Percentiles rank a stretch among this genome's conserved stretches.
Conservation (phyloP, 1,140 invertebrate species). For the Zaprionus camerounensis region DNA sequence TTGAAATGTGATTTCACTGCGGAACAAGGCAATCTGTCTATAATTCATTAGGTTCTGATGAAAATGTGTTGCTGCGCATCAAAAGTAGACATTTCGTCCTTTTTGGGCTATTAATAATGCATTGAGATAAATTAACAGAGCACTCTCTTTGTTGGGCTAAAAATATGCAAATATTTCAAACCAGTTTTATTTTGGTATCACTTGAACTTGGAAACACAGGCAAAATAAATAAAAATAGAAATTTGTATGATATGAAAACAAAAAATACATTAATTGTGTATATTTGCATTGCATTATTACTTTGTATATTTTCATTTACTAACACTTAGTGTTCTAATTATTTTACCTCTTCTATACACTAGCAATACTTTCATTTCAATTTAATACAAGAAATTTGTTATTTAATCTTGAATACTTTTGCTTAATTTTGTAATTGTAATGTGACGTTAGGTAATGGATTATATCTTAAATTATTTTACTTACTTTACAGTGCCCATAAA, state of each 20-base stretch:
- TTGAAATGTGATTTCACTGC: neutral
- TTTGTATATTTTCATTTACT: too few species aligned
- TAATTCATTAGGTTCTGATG: neutral
- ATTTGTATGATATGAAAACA: neutral
- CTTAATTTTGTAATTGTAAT: too few species aligned
- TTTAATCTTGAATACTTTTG: too few species aligned
- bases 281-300: too few species aligned
- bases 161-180: too few species aligned
- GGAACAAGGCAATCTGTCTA: neutral
- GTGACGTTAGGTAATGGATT: too few species aligned
- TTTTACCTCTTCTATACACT: too few species aligned
- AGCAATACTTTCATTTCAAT: too few species aligned
- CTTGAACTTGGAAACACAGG: neutral
- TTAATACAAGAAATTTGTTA: too few species aligned
- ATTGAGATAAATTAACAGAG: neutral
- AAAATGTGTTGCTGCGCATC: neutral
- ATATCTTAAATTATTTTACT: neutral
- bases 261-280: too few species aligned
- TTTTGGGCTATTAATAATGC: neutral
- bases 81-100: neutral
- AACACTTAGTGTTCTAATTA: too few species aligned
- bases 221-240: neutral
- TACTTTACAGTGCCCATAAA: neutral
- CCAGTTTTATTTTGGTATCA: too few species aligned
- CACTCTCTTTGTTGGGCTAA: neutral